Conservation (phyloP, 2,888 invertebrate species). For the Magallana nippona region DNA sequence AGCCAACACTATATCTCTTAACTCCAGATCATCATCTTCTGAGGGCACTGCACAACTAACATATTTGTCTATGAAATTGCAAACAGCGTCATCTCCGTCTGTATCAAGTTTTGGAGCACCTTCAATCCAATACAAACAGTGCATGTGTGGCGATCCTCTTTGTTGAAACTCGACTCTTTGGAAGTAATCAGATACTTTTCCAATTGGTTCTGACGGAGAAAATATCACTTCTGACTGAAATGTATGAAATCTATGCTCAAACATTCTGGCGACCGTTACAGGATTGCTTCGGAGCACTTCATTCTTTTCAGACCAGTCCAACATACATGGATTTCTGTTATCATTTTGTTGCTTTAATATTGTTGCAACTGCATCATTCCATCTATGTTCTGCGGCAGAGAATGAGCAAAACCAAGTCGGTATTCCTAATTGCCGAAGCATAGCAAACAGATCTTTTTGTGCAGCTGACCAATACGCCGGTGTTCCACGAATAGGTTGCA, state of each 20-base stretch:
- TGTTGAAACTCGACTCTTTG: too few relatives aligned
- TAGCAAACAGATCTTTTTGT: constrained; percentile 51
- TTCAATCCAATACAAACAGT: too few relatives aligned
- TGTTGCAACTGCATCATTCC: constrained; percentile 50
- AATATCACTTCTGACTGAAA: constrained; percentile 48
- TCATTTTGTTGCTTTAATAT: constrained; percentile 49
- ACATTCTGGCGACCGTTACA: constrained; percentile 57
- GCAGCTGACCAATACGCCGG: constrained; percentile 54
- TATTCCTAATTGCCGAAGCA: constrained; percentile 46
- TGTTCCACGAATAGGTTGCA: constrained; percentile 53
- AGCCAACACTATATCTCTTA: too few relatives aligned
- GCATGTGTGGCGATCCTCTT: too few relatives aligned
- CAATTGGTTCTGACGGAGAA: constrained; percentile 47
- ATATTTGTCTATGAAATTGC: too few relatives aligned
- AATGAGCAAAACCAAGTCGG: constrained; percentile 51
- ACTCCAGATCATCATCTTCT: too few relatives aligned
- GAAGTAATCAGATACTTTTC: constrained; percentile 31
- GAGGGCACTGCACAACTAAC: too few relatives aligned
- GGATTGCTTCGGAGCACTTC: constrained; percentile 53
- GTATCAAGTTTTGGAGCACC: too few relatives aligned
- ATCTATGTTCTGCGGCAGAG: constrained; percentile 51
- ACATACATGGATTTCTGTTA: constrained; percentile 31
- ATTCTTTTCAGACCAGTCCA: constrained; percentile 53
- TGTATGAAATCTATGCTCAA: constrained; percentile 52
- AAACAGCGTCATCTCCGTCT: too few relatives aligned